Base-by-base conservation (phyloP, 1,140 invertebrate genomes). In the Megalopta genalis region DNA sequence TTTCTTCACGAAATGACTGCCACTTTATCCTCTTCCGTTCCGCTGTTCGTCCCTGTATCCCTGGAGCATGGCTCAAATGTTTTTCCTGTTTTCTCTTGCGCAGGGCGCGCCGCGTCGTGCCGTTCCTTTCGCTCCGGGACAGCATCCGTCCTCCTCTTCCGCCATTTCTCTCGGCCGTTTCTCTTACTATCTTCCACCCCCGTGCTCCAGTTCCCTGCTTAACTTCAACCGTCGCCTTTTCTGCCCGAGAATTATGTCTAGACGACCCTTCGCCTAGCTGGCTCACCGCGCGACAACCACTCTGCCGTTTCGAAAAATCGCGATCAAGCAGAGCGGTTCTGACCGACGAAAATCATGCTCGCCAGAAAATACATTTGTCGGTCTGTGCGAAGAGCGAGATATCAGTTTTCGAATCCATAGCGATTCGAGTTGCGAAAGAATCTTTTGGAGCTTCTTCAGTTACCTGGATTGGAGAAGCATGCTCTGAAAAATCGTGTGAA, bases 71-170 rank as follows among this genome's bases (percentile, higher is more conserved):
- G 8, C 23, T 60, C 57, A 10, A 16, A 64, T 63, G 62, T 77
- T 77, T 64, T 54, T 71, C 76, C 67, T 57, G 67, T 77, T 69
- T 70, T 42, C 62, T 21, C 18, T 32, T n/a, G 16, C 21, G 46
- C 27, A 14, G 9, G 16, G 46, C 39, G 25, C 18, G 21, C 23
- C 37, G n/a, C 8, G 23, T 37, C 16, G 2, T 7, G 3, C 49
- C 57, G 59, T 62, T 27, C 21, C 23, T 49, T 25, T 32, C 64
- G 4, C 63, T 39, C 42, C 42, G 42, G 42, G 42, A 46, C 42
- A 10, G 42, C 42, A 12, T 46, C 42, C 42, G 42, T 49, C 42
- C 71, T 23, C 8, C 46, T 57, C 72, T 37, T 42, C 27, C 32
- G 32, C 25, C 49, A 62, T 67, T 75, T 42, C 46, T 39, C 32